A percentile compares a stretch with the other conserved stretches of the same genome.
These are phyloP conservation scores for Cryptotermes secundus DNA, from an alignment of 1,140 invertebrate genomes.

Conservation along the genomic window DNA sequence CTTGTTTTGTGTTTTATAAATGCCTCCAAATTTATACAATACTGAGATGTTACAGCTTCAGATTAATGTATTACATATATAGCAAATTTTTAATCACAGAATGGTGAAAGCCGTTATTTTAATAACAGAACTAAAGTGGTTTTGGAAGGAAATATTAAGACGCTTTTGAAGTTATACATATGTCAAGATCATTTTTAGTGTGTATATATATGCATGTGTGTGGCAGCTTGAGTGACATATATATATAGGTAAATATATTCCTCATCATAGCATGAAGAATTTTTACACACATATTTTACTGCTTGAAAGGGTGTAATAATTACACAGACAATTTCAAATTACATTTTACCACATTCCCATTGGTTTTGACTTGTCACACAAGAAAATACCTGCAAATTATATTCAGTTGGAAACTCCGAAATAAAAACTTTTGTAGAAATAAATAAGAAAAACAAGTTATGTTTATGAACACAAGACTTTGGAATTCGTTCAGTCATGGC, in stretches of 20 bases:
- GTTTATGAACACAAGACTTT: background rate
- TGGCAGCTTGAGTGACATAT: background rate
- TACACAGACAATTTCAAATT: background rate
- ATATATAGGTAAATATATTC: background rate
- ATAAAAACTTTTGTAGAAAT: too few relatives aligned
- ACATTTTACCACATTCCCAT: background rate
- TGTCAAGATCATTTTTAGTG: background rate
- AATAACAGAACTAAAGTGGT: background rate
- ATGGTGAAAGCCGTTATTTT: background rate
- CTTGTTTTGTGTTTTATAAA: background rate
- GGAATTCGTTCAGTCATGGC: background rate
- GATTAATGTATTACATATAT: background rate
- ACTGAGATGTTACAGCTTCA: background rate
- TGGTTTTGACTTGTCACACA: background rate
- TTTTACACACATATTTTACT: background rate
- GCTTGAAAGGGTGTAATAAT: background rate
- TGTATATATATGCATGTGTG: background rate
- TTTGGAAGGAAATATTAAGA: background rate
- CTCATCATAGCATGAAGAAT: background rate
- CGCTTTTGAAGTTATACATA: background rate
- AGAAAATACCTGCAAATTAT: background rate
- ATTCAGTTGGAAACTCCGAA: too few relatives aligned
- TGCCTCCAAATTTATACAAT: background rate
- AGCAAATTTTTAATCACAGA: background rate
- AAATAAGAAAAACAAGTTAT: too few relatives aligned